A percentile compares a stretch with the other conserved stretches of the same genome.
These are phyloP conservation scores for Lagocephalus sceleratus DNA, from an alignment of 2,797 vertebrate genomes.

Conservation along the genomic window DNA sequence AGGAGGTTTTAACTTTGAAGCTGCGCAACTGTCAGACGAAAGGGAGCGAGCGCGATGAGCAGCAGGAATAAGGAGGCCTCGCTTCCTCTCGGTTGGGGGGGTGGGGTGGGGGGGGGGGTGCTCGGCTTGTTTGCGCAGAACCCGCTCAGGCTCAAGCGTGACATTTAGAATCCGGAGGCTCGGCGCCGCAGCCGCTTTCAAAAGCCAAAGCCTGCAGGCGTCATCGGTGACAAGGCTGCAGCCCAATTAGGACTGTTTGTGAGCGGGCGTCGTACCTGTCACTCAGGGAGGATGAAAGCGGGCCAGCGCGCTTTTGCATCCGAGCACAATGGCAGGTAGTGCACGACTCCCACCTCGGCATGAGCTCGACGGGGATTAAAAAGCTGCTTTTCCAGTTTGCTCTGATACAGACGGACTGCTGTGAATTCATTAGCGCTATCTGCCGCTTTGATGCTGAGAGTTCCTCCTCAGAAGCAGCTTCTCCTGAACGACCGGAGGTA, in stretches of 20 bases:
- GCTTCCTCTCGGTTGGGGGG: slow-evolving; percentile 12
- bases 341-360: slow-evolving; percentile 22
- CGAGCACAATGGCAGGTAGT: slow-evolving; percentile 38
- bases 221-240: slow-evolving; percentile 55
- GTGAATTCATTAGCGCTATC: slow-evolving; percentile 43
- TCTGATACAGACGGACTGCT: slow-evolving; percentile 39
- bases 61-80: slow-evolving; percentile 31
- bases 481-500: slow-evolving; percentile 34
- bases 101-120: slow-evolving; percentile 8
- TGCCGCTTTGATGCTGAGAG: slow-evolving; percentile 58
- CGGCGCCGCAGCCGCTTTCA: slow-evolving; percentile 37
- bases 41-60: slow-evolving; percentile 30
- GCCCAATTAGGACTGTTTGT: slow-evolving; percentile 69
- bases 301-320: slow-evolving; percentile 50
- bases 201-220: slow-evolving; percentile 48
- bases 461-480: slow-evolving; percentile 46
- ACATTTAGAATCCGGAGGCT: slow-evolving; percentile 60
- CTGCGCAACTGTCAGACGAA: slow-evolving; percentile 33
- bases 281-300: slow-evolving; percentile 58
- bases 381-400: slow-evolving; percentile 36
- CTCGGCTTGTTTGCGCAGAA: slow-evolving; percentile 57
- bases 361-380: slow-evolving; percentile 39
- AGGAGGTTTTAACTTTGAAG: slow-evolving; percentile 40
- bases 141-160: slow-evolving; percentile 49
- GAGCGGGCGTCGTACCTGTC: slow-evolving; percentile 39